Evolutionary conservation across 2,888 invertebrate species (phyloP).

Genomic region (Pyrochroa serraticornis): DNA sequence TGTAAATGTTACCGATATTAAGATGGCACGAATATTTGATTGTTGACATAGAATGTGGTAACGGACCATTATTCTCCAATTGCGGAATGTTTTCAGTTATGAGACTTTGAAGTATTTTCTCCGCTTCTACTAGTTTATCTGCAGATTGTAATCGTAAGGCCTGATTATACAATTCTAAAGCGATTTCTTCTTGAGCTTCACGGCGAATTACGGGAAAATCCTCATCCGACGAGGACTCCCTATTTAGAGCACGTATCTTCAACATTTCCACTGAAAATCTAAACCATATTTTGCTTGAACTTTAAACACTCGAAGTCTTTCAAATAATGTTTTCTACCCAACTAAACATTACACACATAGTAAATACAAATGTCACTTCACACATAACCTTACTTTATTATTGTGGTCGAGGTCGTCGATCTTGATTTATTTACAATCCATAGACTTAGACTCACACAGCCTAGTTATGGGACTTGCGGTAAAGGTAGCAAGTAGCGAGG

Average conservation of each 20-base stretch:
- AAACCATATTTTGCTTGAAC: no score
- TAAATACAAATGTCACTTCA: no score
- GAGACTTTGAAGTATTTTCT: conserved; percentile 70
- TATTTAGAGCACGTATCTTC: conserved; percentile 65
- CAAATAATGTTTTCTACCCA: no score
- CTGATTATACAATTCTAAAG: conserved; percentile 77
- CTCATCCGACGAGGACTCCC: conserved; percentile 61
- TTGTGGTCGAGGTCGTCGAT: no score
- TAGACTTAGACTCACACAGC: no score
- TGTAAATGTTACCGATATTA: conserved; percentile 77
- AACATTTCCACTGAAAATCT: conserved; percentile 47
- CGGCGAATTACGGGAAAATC: conserved; percentile 63
- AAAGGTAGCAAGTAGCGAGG: no score
- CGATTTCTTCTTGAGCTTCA: conserved; percentile 80
- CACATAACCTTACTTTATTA: no score
- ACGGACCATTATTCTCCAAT: conserved; percentile 61
- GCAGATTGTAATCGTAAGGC: conserved; percentile 74
- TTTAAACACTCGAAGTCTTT: no score
- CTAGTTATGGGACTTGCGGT: no score
- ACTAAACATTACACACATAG: no score
- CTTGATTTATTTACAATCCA: no score
- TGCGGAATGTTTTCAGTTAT: conserved; percentile 64
- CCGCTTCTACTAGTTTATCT: conserved; percentile 70
- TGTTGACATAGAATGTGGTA: conserved; percentile 67
- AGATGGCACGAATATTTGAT: conserved; percentile 84